Base-by-base conservation (phyloP, 2,888 invertebrate species). In the Caenorhabditis sp. region DNA sequence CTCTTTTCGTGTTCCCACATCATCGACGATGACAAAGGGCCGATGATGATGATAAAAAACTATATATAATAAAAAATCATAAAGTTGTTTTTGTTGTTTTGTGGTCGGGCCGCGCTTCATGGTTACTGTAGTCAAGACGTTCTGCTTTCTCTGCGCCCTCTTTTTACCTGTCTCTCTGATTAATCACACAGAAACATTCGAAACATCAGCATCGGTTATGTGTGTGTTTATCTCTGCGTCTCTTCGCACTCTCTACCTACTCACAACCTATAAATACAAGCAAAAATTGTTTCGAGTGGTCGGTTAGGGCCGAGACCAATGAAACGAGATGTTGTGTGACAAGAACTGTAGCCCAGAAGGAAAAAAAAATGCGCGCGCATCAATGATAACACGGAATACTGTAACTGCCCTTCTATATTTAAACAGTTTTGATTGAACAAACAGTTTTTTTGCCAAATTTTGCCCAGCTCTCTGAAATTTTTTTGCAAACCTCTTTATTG, bases 101-200 rank as follows among this genome's bases (percentile, higher is more conserved):
- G n/a, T n/a, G n/a, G 31, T 31, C 10, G 4, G 31, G 10, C 31
- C 31, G 31, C 31, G 31, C 55, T 12, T n/a, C 27, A 26, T 24
- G 27, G n/a, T 2, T 57, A 57, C 36, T 36, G 27, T n/a, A 17
- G 55, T 27, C 24, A 8, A 36, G n/a, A 6, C 6, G 4, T 1
- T n/a, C 24, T n/a, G 8, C 10, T 36, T 24, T 57, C 21, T n/a
- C 58, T n/a, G 19, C 1, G 24, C 58, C 12, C 58, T 57, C 58
- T 57, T 36, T 55, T 24, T 57, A 19, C 24, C 23, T 57, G 19
- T 55, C 58, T 57, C 58, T 57, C 58, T 57, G 31, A 36, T 36
- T 57, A 27, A 36, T 36, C 36, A 27, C 36, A 19, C 58, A 36
- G n/a, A 27, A 57, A 23, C 58, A 36, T 12, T 5, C 58, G 27